Conservation (phyloP, 2,888 invertebrate genomes). For the Eilema griseolum region DNA sequence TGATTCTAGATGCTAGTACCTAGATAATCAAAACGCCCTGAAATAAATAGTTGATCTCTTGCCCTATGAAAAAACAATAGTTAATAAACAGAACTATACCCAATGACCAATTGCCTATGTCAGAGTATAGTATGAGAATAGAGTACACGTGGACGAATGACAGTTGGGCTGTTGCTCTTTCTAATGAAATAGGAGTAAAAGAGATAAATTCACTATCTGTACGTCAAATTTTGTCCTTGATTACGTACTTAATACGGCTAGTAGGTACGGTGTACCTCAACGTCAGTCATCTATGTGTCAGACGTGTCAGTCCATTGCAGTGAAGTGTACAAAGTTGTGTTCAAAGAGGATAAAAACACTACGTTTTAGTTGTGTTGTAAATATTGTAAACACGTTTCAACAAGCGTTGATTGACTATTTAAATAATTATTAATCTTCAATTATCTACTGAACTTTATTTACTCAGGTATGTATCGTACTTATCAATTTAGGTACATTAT, state of each 20-base stretch:
- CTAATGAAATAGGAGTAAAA: constrained; percentile 2
- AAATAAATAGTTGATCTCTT: no score
- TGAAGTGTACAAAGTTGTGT: not conserved
- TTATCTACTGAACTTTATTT: not conserved
- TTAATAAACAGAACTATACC: no score
- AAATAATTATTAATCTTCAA: not conserved
- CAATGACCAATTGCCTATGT: no score
- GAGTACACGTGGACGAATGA: constrained; percentile 26
- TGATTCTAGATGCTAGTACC: no score
- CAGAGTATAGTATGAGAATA: not conserved
- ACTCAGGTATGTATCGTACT: not conserved
- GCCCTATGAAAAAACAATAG: no score
- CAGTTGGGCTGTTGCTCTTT: not conserved
- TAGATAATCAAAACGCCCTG: no score
- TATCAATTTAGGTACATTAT: not conserved
- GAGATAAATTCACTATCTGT: constrained; percentile 2
- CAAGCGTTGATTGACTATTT: not conserved
- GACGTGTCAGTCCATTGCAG: not conserved
- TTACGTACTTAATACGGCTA: not conserved
- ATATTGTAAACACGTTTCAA: not conserved
- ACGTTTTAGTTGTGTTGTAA: not conserved
- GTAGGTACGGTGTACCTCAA: no score
- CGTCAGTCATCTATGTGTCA: no score
- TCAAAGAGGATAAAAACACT: no score
- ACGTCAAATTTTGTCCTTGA: not conserved